Percentiles rank a stretch among this genome's conserved stretches.
Evolutionary conservation across 2,113 vertebrate species (phyloP).

Genomic region (Psammodynastes pulverulentus): DNA sequence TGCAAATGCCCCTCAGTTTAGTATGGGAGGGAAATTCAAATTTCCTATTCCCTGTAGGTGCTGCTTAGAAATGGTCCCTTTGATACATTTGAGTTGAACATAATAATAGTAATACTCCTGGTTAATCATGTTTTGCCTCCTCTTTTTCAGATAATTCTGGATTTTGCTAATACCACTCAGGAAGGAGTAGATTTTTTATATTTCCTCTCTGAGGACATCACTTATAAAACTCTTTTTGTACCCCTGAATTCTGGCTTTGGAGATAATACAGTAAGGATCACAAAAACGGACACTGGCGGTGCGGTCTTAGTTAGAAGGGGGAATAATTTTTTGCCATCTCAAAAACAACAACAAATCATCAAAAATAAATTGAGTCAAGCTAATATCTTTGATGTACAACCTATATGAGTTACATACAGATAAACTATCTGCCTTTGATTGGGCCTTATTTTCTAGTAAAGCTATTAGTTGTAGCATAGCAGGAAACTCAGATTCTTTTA

Average conservation of each 20-base stretch:
- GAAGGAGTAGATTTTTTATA: slow-evolving; percentile 77
- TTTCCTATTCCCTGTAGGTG: neutral
- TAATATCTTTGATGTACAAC: neutral
- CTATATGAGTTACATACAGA: neutral
- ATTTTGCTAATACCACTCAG: slow-evolving; percentile 73
- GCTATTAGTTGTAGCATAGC: neutral
- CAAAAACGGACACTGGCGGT: neutral
- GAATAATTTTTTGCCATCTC: neutral
- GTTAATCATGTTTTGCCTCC: neutral
- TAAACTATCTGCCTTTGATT: neutral
- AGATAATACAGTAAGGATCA: slow-evolving; percentile 74
- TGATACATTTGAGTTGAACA: neutral
- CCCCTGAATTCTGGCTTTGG: slow-evolving; percentile 84
- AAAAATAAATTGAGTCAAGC: neutral
- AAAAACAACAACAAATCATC: neutral
- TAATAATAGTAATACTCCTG: accelerated
- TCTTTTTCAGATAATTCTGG: slow-evolving; percentile 76
- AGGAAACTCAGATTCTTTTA: neutral
- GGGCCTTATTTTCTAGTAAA: neutral
- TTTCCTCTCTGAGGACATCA: slow-evolving; percentile 75
- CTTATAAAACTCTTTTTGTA: slow-evolving; percentile 85
- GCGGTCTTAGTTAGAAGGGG: neutral
- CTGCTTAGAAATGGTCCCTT: neutral
- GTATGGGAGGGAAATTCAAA: no score
- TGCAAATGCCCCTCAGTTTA: neutral